These are phyloP conservation scores for Diadegma fenestrale DNA, from an alignment of 2,888 invertebrate species.

Conservation along the genomic window DNA sequence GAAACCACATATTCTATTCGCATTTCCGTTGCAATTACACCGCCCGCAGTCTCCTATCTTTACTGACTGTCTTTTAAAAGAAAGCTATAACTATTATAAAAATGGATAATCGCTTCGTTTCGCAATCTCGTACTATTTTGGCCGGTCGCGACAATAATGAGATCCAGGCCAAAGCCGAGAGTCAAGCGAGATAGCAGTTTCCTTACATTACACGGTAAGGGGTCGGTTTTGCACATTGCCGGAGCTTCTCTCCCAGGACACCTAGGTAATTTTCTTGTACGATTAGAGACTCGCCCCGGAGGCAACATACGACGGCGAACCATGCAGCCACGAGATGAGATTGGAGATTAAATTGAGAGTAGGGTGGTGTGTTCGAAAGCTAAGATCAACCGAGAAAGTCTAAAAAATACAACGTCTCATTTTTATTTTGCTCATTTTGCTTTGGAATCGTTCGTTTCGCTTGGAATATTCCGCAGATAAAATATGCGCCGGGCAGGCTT, in stretches of 20 bases:
- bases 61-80: neutral
- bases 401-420: neutral
- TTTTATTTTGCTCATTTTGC: neutral
- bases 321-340: conserved; percentile 30
- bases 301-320: conserved; percentile 25
- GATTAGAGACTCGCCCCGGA: conserved; percentile 57
- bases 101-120: neutral
- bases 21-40: neutral
- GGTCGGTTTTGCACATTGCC: conserved; percentile 27
- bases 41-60: neutral
- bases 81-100: neutral
- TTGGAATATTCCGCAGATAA: neutral
- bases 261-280: conserved; percentile 65
- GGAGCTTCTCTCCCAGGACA: conserved; percentile 47
- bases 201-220: conserved; percentile 18
- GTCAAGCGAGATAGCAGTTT: conserved; percentile 8
- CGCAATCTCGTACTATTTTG: conserved; percentile 10
- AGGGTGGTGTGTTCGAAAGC: conserved; percentile 36
- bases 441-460: neutral
- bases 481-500: neutral
- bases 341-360: conserved; percentile 60
- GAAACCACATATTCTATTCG: neutral
- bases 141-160: conserved; percentile 56
- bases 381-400: conserved; percentile 35
- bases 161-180: conserved; percentile 25